A percentile compares a stretch with the other conserved stretches of the same genome.
phyloP scores from a whole-genome alignment of 1,140 invertebrate species.

The Euglossa dilemma region DNA sequence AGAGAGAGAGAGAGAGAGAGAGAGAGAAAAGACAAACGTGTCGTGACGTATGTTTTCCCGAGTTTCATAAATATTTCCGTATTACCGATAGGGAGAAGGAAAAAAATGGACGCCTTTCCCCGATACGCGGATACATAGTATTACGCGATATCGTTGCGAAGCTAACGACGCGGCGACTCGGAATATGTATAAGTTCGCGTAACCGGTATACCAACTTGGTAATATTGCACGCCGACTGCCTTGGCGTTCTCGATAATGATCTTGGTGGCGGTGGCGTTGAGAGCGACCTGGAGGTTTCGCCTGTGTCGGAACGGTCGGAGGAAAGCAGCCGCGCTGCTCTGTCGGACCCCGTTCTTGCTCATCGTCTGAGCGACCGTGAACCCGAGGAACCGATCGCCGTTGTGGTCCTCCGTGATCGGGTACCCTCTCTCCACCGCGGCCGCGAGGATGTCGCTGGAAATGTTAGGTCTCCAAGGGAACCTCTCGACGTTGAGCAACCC shows the following conservation, averaged over 20 bases:
- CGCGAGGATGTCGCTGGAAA: slow-evolving; percentile 83
- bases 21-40: no score
- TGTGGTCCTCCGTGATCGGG: slow-evolving; percentile 83
- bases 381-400: slow-evolving; percentile 82
- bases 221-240: slow-evolving; percentile 85
- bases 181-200: background rate
- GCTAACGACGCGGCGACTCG: no score
- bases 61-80: no score
- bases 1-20: no score
- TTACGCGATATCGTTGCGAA: background rate
- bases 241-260: slow-evolving; percentile 84
- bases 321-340: slow-evolving; percentile 87
- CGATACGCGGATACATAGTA: background rate
- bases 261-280: slow-evolving; percentile 87
- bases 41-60: no score
- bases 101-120: no score
- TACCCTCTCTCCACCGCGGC: slow-evolving; percentile 84
- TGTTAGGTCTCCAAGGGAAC: slow-evolving; percentile 81
- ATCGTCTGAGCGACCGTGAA: slow-evolving; percentile 83
- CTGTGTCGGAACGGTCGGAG: slow-evolving; percentile 84
- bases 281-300: slow-evolving; percentile 87
- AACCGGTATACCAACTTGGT: slow-evolving; percentile 70
- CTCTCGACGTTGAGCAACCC: slow-evolving; percentile 80
- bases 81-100: no score
- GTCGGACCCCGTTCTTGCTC: slow-evolving; percentile 85